Evolutionary conservation across 2,113 vertebrate species (phyloP).

Genomic region (Hippocampus barbouri): DNA sequence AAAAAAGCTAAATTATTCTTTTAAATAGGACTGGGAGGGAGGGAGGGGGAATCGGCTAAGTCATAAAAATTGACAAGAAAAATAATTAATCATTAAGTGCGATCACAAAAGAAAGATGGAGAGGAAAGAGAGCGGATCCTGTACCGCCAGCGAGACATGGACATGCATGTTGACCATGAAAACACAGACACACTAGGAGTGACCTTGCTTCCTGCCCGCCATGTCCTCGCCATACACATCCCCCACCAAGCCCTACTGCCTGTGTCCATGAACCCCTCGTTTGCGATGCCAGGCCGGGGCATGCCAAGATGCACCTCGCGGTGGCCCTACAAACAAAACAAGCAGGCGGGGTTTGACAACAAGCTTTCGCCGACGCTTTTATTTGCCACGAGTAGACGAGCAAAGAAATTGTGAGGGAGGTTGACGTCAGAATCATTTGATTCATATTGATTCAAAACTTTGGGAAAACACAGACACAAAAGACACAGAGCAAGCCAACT

Average conservation of each 20-base stretch:
- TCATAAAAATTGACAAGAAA: no score
- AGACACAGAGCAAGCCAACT: slow-evolving; percentile 46
- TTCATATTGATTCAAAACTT: slow-evolving; percentile 37
- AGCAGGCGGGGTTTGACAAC: not conserved
- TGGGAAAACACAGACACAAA: slow-evolving; percentile 42
- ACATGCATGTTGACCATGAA: slow-evolving; percentile 7
- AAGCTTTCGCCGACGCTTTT: not conserved
- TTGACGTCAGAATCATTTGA: slow-evolving; percentile 14
- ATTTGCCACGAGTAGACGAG: not conserved
- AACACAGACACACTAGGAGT: slow-evolving; percentile 69
- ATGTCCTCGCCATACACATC: slow-evolving; percentile 59
- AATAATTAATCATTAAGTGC: not conserved
- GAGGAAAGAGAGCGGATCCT: slow-evolving; percentile 35
- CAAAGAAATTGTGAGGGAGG: slow-evolving; percentile 23
- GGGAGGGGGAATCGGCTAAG: no score
- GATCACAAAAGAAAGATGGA: slow-evolving; percentile 5
- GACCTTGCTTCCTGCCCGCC: slow-evolving; percentile 80
- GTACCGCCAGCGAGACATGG: slow-evolving; percentile 24
- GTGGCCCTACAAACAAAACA: slow-evolving; percentile 43
- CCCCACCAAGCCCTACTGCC: slow-evolving; percentile 59
- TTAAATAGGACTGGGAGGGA: no score
- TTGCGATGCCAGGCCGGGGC: slow-evolving; percentile 17
- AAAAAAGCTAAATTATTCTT: not conserved
- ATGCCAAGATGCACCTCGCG: slow-evolving; percentile 59
- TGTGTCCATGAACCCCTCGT: slow-evolving; percentile 16